phyloP scores from a whole-genome alignment of 2,113 vertebrate genomes.

The Otolemur garnettii region DNA sequence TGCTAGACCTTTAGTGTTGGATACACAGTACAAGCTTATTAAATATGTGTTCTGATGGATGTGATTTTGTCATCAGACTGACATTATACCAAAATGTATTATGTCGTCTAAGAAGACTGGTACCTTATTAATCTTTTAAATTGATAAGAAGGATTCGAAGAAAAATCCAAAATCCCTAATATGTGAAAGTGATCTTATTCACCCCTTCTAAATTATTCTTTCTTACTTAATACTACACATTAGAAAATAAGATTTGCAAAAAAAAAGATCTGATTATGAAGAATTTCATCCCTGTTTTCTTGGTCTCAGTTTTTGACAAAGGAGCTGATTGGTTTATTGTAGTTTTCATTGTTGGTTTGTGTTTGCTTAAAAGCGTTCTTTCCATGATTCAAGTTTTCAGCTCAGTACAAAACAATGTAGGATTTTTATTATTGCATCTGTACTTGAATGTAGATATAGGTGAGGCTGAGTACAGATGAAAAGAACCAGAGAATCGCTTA shows the following conservation, averaged over 20 bases:
- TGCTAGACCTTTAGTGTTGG: background rate
- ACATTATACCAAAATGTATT: background rate
- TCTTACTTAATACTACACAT: constrained; percentile 59
- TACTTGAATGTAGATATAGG: background rate
- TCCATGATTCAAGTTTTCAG: constrained; percentile 39
- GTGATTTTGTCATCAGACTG: background rate
- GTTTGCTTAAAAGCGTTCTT: constrained; percentile 14
- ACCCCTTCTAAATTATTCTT: constrained; percentile 63
- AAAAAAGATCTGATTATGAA: constrained; percentile 65
- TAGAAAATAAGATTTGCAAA: constrained; percentile 69
- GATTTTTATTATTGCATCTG: constrained; percentile 14
- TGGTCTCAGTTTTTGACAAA: background rate
- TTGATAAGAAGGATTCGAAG: background rate
- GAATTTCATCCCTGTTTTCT: constrained; percentile 8
- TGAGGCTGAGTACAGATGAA: background rate
- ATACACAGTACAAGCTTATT: background rate
- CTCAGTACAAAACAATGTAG: background rate
- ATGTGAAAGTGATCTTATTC: background rate
- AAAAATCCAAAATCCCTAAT: background rate
- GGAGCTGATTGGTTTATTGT: constrained; percentile 67
- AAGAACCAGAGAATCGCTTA: background rate
- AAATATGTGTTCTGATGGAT: constrained; percentile 23
- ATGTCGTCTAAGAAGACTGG: background rate
- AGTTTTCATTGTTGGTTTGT: constrained; percentile 34
- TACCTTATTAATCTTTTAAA: constrained; percentile 12